These are phyloP conservation scores for Hippocampus comes DNA, from an alignment of 2,113 vertebrate genomes.

Conservation along the genomic window DNA sequence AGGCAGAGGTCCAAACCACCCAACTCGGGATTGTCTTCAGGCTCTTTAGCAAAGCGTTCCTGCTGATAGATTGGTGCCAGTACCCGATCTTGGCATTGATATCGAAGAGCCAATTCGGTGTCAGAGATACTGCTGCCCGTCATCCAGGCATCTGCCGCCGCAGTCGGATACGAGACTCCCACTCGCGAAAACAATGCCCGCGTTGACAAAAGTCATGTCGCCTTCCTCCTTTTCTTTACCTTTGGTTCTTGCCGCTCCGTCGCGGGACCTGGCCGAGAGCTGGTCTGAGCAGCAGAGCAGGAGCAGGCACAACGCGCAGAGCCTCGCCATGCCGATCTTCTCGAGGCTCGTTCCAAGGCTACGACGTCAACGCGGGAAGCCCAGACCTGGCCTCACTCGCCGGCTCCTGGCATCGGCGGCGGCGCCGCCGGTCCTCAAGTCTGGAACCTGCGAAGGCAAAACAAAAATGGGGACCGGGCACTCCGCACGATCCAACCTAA, in stretches of 20 bases:
- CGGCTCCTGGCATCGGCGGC: slow-evolving; percentile 58
- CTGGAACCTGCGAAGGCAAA: slow-evolving; percentile 36
- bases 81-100: too few relatives aligned
- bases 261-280: slow-evolving; percentile 26
- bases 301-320: slow-evolving; percentile 53
- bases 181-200: too few relatives aligned
- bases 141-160: too few relatives aligned
- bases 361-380: slow-evolving; percentile 25
- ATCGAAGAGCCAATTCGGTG: background rate
- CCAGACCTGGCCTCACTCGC: slow-evolving; percentile 55
- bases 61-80: background rate
- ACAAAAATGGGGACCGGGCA: background rate
- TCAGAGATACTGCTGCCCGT: background rate
- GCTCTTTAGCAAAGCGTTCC: background rate
- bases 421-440: slow-evolving; percentile 23
- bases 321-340: slow-evolving; percentile 53
- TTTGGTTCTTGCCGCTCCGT: slow-evolving; percentile 45
- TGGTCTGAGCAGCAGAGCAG: slow-evolving; percentile 51
- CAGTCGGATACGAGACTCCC: too few relatives aligned
- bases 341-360: slow-evolving; percentile 7
- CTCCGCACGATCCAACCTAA: background rate
- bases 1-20: background rate
- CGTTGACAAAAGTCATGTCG: too few relatives aligned
- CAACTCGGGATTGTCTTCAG: background rate
- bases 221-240: slow-evolving; percentile 44